Conservation (phyloP, 2,888 invertebrate genomes). For the Scaptomyza reducta region DNA sequence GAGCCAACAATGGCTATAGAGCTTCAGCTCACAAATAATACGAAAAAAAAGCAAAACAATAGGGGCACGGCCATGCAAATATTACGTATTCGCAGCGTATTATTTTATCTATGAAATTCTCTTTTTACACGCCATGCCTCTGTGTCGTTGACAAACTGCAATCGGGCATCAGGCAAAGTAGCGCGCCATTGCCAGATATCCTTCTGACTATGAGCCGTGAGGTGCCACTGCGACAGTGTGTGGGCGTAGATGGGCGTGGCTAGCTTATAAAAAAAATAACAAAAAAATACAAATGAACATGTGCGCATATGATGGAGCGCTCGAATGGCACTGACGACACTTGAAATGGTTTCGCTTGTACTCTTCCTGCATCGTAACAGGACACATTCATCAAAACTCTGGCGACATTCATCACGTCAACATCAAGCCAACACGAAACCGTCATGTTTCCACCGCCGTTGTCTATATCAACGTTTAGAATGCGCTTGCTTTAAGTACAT, state of each 20-base stretch:
- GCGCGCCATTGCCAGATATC: constrained; percentile 47
- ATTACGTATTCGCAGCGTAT: constrained; percentile 57
- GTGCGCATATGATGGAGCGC: constrained; percentile 63
- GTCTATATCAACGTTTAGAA: constrained; percentile 66
- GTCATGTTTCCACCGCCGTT: constrained; percentile 17
- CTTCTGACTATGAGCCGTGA: constrained; percentile 12
- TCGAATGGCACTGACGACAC: constrained; percentile 65
- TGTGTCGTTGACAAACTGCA: constrained; percentile 72
- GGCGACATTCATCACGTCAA: constrained; percentile 76
- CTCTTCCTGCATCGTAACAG: constrained; percentile 14
- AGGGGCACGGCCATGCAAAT: constrained; percentile 9
- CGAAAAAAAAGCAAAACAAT: too few species aligned
- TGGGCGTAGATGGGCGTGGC: constrained; percentile 8
- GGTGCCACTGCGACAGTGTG: constrained; percentile 14
- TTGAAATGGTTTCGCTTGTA: constrained; percentile 67
- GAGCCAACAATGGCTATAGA: constrained; percentile 9
- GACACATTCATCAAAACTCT: constrained; percentile 71
- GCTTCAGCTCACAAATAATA: background rate
- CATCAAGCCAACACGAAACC: constrained; percentile 36
- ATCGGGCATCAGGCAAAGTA: constrained; percentile 20
- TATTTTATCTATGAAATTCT: constrained; percentile 22
- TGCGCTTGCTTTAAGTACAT: constrained; percentile 56
- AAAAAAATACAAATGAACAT: constrained; percentile 67
- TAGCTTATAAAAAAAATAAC: background rate
- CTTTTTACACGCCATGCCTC: constrained; percentile 6